Percentiles rank a stretch among this genome's conserved stretches.
phyloP scores from a whole-genome alignment of 2,113 vertebrate genomes.

The Indicator indicator region DNA sequence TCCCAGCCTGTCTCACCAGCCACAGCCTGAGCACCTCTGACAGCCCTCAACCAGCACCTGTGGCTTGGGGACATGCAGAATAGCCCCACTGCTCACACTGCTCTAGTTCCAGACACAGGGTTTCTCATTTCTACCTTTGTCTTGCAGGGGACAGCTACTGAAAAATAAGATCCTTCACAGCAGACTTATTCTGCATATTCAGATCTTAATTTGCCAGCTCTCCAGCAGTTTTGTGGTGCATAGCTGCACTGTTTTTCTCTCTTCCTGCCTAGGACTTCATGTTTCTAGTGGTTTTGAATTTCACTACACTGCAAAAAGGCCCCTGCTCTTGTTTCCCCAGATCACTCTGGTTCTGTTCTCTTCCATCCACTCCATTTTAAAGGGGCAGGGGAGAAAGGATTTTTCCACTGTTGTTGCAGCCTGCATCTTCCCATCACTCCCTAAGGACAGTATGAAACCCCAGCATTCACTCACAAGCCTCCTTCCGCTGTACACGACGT shows the following conservation, averaged over 20 bases:
- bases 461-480: accelerated
- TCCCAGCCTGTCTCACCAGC: neutral
- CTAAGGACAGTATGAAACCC: neutral
- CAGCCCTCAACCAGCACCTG: neutral
- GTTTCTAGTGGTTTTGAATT: constrained; percentile 47
- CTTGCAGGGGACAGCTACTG: neutral
- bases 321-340: constrained; percentile 4
- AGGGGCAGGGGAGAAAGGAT: neutral
- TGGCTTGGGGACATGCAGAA: accelerated
- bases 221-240: neutral
- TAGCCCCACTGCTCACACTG: accelerated
- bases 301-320: constrained; percentile 22
- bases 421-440: neutral
- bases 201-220: neutral
- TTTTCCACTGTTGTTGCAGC: neutral
- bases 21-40: neutral
- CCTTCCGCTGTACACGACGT: neutral
- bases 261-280: neutral
- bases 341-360: neutral
- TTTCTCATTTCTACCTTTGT: neutral
- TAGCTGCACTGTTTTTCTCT: neutral
- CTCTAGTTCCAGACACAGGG: neutral
- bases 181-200: neutral
- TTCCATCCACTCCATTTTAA: neutral
- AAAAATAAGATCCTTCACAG: neutral